Evolutionary conservation across 2,888 invertebrate species (phyloP).

Genomic region (Drosophila infuscata): DNA sequence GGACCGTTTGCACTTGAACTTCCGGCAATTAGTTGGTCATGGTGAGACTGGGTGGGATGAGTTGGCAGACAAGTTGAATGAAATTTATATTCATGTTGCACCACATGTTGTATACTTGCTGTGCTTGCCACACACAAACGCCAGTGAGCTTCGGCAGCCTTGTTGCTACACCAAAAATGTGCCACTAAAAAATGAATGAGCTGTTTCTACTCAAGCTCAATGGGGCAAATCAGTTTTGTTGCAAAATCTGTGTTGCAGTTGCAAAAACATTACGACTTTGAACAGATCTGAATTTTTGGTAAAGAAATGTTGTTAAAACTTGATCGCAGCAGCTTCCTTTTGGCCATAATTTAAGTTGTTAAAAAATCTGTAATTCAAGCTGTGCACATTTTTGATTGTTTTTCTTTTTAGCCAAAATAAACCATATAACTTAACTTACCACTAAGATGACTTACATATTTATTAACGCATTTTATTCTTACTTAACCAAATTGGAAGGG

Average conservation of each 20-base stretch:
- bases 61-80: constrained; percentile 20
- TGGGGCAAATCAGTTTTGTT: not conserved
- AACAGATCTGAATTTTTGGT: not conserved
- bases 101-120: constrained; percentile 69
- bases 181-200: constrained; percentile 56
- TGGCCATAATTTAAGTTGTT: not conserved
- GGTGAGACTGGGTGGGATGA: not conserved
- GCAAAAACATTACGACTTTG: not conserved
- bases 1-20: constrained; percentile 54
- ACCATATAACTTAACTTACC: not conserved
- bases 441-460: not conserved
- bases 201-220: not conserved
- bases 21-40: constrained; percentile 68
- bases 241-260: not conserved
- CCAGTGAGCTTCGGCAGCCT: constrained; percentile 25
- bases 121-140: constrained; percentile 47
- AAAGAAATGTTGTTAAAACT: not conserved
- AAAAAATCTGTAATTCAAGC: not conserved
- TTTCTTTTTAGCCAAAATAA: not conserved
- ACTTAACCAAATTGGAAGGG: not conserved
- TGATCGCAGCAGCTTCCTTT: not conserved
- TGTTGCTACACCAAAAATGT: constrained; percentile 25
- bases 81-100: constrained; percentile 52
- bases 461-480: not conserved
- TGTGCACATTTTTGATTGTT: not conserved